Evolutionary conservation across 2,888 invertebrate species (phyloP), one percentile per base, ranked within the genome.

Genomic region (Macrosiphum euphorbiae): DNA sequence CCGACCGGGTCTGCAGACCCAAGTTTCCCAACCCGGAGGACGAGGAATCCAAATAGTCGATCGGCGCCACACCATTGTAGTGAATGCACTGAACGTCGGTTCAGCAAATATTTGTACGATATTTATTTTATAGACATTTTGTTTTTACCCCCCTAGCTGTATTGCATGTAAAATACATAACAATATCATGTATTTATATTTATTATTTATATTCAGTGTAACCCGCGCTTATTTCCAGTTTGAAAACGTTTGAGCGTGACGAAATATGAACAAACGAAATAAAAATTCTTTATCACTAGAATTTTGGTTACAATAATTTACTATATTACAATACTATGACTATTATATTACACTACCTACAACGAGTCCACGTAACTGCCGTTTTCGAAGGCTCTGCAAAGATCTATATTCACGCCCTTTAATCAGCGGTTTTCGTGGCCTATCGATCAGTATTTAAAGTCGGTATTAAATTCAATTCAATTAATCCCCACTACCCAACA

Each of bases 1-100:
- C 93, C 5, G 90, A 93, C 93, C 78, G 90, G 10, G 20, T 16
- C 20, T 93, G 93, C 85, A 28, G 50, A 26, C 28, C 44, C 13
- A 44, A 41, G 26, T 84, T 41, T 16, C 11, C 26, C 35, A 88
- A 88, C 41, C 88, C 92, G 20, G 88, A 92, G 11, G 67, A 88
- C 11, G 47, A 47, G 11, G 47, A 47, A 47, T 11, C 52, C 13
- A 28, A 13, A 3, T 87, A n/a, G 44, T n/a, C 58, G 58, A 61
- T n/a, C 35, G 78, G n/a, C 67, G 7, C 67, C 28, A 67, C 28
- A 67, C 16, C 4, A 16, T 20, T 24, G 8, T 78, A 78, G 20
- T 20, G 67, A 67, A 78, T 20, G 7, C 78, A 20, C 35, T 67
- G 16, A 7, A 20, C 35, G 35, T 35, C 78, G 35, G 8, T 20